phyloP scores from a whole-genome alignment of 30 jellyfish, hydroid and myxozoan species.

The Aurelia coerulea region DNA sequence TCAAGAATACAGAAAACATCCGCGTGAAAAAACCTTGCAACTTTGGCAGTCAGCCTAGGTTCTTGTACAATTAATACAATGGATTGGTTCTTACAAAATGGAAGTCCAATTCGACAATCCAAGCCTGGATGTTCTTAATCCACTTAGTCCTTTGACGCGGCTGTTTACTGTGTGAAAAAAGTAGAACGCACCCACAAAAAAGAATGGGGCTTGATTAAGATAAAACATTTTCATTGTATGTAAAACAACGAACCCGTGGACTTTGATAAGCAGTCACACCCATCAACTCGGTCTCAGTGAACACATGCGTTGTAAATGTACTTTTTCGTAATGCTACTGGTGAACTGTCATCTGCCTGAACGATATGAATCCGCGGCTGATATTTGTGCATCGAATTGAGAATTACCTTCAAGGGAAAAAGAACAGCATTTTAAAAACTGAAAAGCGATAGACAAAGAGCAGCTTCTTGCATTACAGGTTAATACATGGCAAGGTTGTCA shows the following conservation, averaged over 20 bases:
- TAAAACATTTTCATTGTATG: background rate
- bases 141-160: too few species aligned
- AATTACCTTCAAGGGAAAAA: slow-evolving; percentile 64
- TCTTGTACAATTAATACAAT: too few species aligned
- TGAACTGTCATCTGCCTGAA: slow-evolving; percentile 94
- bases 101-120: too few species aligned
- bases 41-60: too few species aligned
- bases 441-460: background rate
- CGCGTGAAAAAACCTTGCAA: too few species aligned
- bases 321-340: slow-evolving; percentile 88
- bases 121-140: too few species aligned
- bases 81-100: too few species aligned
- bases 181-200: too few species aligned
- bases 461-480: background rate
- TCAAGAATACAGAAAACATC: background rate
- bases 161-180: too few species aligned
- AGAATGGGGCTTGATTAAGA: background rate
- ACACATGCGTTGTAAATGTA: slow-evolving; percentile 91
- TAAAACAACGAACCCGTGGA: slow-evolving; percentile 78
- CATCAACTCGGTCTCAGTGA: slow-evolving; percentile 90
- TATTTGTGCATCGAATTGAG: slow-evolving; percentile 96
- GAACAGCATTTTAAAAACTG: background rate
- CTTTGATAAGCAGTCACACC: slow-evolving; percentile 96
- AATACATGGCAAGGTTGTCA: background rate
- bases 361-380: slow-evolving; percentile 95